Evolutionary conservation across 2,797 vertebrate species (phyloP).

Genomic region (Ficedula albicollis): DNA sequence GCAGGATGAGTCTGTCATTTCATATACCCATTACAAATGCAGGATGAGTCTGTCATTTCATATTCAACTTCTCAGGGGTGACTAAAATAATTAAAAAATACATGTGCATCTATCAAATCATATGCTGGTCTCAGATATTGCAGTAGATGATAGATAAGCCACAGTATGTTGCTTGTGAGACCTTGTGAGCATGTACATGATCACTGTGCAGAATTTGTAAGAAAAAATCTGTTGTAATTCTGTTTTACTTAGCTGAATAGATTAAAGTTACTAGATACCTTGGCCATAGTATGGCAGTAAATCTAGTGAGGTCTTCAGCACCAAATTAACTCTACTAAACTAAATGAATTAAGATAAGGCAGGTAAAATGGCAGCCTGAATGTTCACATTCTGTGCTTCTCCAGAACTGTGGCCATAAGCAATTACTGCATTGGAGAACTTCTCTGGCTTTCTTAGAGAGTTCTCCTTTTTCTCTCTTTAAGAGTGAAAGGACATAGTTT

Average conservation of each 20-base stretch:
- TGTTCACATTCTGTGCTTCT: not conserved
- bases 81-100: not conserved
- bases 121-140: not conserved
- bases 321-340: not conserved
- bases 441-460: not conserved
- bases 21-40: not conserved
- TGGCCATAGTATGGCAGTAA: not conserved
- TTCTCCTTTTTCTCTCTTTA: not conserved
- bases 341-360: not conserved
- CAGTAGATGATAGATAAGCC: not conserved
- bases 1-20: not conserved
- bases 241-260: not conserved
- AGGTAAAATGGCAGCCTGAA: not conserved
- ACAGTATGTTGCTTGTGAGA: not conserved
- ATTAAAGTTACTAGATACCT: not conserved
- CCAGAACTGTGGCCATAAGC: not conserved
- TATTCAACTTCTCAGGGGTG: not conserved
- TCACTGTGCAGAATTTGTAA: not conserved
- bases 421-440: not conserved
- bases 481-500: not conserved
- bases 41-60: not conserved
- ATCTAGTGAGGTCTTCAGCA: not conserved
- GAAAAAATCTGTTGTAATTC: not conserved
- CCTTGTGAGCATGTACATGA: accelerated
- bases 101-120: not conserved